Conservation (phyloP, 1,140 invertebrate species). For the Drosophila serrata region DNA sequence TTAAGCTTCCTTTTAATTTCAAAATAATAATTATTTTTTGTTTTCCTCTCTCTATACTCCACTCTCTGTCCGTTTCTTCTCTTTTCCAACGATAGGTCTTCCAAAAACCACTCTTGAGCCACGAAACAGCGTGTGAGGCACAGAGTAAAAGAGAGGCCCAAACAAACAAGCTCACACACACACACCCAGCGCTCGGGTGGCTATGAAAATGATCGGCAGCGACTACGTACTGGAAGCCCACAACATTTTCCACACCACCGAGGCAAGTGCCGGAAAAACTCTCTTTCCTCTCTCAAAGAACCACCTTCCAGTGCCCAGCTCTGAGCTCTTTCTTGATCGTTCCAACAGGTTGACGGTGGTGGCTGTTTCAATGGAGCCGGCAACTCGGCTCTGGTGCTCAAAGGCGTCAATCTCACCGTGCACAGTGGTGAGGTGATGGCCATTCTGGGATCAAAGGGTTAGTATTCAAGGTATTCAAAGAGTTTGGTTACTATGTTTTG, state of each 20-base stretch:
- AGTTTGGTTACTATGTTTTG: background rate
- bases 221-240: conserved; percentile 95
- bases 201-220: conserved; percentile 89
- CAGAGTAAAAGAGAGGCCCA: conserved; percentile 46
- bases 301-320: conserved; percentile 25
- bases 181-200: conserved; percentile 27
- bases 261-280: conserved; percentile 87
- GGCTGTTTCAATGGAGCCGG: conserved; percentile 92
- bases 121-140: conserved; percentile 50
- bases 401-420: conserved; percentile 95
- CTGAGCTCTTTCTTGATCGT: conserved; percentile 43
- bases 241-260: conserved; percentile 95
- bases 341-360: conserved; percentile 90
- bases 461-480: background rate
- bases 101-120: conserved; percentile 42
- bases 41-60: conserved; percentile 20
- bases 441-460: conserved; percentile 96
- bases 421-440: conserved; percentile 96
- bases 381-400: conserved; percentile 93
- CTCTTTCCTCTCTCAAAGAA: conserved; percentile 3
- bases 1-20: background rate
- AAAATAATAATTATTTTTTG: background rate
- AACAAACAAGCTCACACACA: conserved; percentile 28
- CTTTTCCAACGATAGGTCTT: conserved; percentile 26
- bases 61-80: conserved; percentile 19